A percentile compares a stretch with the other conserved stretches of the same genome.
Evolutionary conservation across 92 coral and sea anemone species (phyloP).

Genomic region (Parazoanthus darwini): DNA sequence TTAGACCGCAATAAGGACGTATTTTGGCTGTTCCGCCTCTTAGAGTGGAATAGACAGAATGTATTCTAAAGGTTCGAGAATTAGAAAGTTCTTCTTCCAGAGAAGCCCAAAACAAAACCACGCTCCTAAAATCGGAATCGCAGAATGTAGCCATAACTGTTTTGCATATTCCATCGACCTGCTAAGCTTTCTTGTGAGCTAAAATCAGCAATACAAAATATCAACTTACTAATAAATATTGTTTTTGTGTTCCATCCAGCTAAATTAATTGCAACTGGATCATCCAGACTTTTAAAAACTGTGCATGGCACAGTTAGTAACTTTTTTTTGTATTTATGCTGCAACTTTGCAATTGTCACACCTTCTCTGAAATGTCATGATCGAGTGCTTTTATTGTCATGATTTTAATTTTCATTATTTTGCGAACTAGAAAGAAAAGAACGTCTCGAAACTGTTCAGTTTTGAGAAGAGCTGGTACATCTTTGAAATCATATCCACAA

Average conservation of each 20-base stretch:
- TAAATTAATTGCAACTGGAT: neutral
- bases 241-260: neutral
- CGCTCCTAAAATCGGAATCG: neutral
- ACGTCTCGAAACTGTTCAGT: neutral
- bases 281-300: too few relatives aligned
- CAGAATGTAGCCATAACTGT: neutral
- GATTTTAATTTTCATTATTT: too few relatives aligned
- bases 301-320: neutral
- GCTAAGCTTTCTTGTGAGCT: neutral
- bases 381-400: too few relatives aligned
- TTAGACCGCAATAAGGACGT: too few relatives aligned
- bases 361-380: too few relatives aligned
- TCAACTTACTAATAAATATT: neutral
- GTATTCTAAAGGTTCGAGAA: neutral
- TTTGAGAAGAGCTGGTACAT: neutral
- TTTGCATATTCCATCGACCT: neutral
- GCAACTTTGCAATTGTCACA: too few relatives aligned
- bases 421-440: neutral
- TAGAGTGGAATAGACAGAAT: too few relatives aligned
- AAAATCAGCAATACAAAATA: too few relatives aligned
- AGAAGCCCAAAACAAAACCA: neutral
- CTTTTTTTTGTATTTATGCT: neutral
- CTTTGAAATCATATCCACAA: neutral
- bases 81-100: too few relatives aligned
- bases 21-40: too few relatives aligned